Conservation (phyloP, 1,140 invertebrate species). For the Ganaspis sp. region DNA sequence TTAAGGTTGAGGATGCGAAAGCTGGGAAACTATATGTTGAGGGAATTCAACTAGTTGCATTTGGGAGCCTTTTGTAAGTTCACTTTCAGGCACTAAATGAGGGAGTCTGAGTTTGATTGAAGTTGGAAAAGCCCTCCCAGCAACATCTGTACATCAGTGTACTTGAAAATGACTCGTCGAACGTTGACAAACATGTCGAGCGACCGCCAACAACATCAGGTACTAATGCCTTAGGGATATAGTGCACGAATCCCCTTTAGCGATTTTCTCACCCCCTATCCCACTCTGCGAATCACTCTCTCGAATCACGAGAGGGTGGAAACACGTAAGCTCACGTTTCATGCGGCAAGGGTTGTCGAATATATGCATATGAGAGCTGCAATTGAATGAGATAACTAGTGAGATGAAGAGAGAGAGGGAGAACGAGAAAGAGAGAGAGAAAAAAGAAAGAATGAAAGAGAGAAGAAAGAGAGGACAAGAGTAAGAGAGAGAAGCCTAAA, state of each 20-base stretch:
- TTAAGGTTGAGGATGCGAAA: no score
- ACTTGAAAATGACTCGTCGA: conserved; percentile 19
- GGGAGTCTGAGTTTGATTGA: not conserved
- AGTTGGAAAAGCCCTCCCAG: not conserved
- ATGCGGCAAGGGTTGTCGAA: not conserved
- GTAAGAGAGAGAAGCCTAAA: not conserved
- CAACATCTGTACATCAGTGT: not conserved
- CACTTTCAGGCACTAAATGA: not conserved
- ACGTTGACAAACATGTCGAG: conserved; percentile 19
- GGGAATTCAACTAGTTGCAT: no score
- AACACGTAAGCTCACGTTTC: not conserved
- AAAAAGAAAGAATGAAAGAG: no score
- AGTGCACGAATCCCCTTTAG: conserved; percentile 30
- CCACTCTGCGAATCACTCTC: conserved; percentile 8
- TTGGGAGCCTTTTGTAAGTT: not conserved
- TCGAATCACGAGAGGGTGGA: conserved; percentile 9
- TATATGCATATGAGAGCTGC: not conserved
- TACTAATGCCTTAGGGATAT: not conserved
- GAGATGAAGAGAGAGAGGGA: no score
- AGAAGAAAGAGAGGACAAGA: not conserved
- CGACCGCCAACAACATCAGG: conserved; percentile 21
- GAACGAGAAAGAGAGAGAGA: no score
- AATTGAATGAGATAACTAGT: no score
- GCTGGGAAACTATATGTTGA: no score
- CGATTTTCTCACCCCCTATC: conserved; percentile 15